phyloP scores from a whole-genome alignment of 1,140 invertebrate species.

The Drosophila insularis region DNA sequence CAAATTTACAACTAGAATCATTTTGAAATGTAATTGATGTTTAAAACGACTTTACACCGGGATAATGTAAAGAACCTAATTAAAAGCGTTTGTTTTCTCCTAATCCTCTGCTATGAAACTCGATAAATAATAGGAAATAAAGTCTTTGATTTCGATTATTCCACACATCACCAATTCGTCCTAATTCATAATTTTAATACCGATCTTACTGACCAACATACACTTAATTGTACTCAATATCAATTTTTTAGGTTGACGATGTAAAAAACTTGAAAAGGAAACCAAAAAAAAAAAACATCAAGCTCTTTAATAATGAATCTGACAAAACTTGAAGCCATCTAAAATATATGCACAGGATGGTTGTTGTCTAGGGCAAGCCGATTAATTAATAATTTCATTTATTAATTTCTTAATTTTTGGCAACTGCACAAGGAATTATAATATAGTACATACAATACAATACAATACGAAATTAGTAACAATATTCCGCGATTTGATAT shows the following conservation, averaged over 20 bases:
- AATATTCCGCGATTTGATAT: slow-evolving; percentile 45
- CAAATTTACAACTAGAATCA: not conserved
- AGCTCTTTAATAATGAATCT: too few species aligned
- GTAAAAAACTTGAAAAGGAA: too few species aligned
- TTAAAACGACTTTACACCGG: slow-evolving; percentile 21
- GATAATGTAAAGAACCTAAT: slow-evolving; percentile 42
- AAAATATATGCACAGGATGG: too few species aligned
- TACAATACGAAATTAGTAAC: slow-evolving; percentile 26
- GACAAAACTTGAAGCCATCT: too few species aligned
- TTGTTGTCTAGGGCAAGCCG: not conserved
- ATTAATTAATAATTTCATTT: slow-evolving; percentile 48
- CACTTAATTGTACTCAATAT: too few species aligned
- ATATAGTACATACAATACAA: slow-evolving; percentile 36
- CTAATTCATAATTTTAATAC: slow-evolving; percentile 1
- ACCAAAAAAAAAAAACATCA: too few species aligned
- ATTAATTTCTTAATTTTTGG: slow-evolving; percentile 45
- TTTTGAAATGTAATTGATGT: slow-evolving; percentile 21
- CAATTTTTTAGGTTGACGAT: too few species aligned
- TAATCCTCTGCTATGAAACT: slow-evolving; percentile 27
- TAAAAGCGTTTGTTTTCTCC: slow-evolving; percentile 64
- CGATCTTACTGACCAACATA: slow-evolving; percentile 25
- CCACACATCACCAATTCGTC: not conserved
- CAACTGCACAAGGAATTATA: slow-evolving; percentile 35
- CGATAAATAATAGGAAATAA: slow-evolving; percentile 25
- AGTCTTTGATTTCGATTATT: slow-evolving; percentile 45